These are phyloP conservation scores for Petrolisthes manimaculis DNA, from an alignment of 2,888 invertebrate genomes.

Conservation along the genomic window DNA sequence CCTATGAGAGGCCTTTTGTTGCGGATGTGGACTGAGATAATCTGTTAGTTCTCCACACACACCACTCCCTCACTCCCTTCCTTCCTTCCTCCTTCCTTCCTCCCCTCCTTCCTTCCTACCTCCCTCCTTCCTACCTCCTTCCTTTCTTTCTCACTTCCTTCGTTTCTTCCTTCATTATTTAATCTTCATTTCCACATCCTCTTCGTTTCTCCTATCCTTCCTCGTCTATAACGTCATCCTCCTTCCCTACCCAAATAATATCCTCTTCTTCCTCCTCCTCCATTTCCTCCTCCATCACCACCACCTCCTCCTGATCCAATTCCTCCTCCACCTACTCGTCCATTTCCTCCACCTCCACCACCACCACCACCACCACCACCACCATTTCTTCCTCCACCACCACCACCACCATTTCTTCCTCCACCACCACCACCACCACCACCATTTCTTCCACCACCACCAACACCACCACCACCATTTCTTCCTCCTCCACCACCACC, in stretches of 20 bases:
- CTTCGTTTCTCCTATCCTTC: constrained; percentile 1
- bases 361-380: background rate
- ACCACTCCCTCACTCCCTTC: constrained; percentile 5
- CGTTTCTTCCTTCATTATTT: too few relatives aligned
- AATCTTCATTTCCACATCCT: background rate
- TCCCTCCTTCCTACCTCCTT: too few relatives aligned
- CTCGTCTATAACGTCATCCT: background rate
- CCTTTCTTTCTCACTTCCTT: background rate
- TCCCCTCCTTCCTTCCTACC: background rate
- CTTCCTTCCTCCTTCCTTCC: background rate
- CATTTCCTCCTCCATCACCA: background rate
- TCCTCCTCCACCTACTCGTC: background rate
- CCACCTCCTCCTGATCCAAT: background rate
- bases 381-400: background rate
- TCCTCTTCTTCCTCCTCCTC: background rate
- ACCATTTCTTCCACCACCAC: background rate
- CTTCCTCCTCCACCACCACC: background rate
- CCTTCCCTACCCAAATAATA: background rate
- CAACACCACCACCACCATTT: constrained; percentile 6
- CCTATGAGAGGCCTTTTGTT: background rate
- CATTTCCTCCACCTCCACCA: background rate
- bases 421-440: background rate
- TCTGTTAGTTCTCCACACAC: background rate
- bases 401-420: background rate
- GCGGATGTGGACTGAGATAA: background rate